phyloP scores from a whole-genome alignment of 2,888 invertebrate genomes.

The Lingula anatina region DNA sequence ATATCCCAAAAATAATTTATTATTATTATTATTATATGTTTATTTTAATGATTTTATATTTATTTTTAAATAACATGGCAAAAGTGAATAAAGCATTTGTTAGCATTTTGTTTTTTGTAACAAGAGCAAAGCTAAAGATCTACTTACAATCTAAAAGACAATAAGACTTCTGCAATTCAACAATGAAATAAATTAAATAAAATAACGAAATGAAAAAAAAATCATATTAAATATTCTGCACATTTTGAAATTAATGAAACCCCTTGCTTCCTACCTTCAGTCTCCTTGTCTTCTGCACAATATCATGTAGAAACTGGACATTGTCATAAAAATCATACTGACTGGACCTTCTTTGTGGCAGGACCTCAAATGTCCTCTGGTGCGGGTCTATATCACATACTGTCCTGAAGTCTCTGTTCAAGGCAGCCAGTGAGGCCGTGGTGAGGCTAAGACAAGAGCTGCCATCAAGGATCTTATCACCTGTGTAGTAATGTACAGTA shows the following conservation, averaged over 20 bases:
- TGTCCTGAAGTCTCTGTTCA: constrained; percentile 14
- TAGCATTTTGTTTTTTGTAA: background rate
- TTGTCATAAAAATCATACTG: constrained; percentile 4
- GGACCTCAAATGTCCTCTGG: background rate
- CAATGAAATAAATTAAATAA: no score
- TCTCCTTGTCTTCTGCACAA: constrained; percentile 28
- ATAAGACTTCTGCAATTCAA: no score
- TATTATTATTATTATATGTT: background rate
- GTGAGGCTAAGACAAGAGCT: constrained; percentile 34
- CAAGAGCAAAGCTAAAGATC: no score
- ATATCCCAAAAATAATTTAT: no score
- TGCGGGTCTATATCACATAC: background rate
- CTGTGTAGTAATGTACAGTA: no score
- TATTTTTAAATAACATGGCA: background rate
- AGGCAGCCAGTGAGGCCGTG: constrained; percentile 25
- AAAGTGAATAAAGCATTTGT: background rate
- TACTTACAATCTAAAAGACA: no score
- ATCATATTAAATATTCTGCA: no score
- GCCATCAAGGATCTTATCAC: constrained; percentile 31
- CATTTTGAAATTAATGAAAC: no score
- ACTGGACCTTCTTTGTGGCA: background rate
- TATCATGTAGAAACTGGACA: constrained; percentile 28
- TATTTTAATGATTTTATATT: background rate
- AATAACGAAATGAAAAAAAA: no score
- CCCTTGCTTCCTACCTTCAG: constrained; percentile 31